Percentiles rank a stretch among this genome's conserved stretches.
Conservation (phyloP, 2,113 vertebrate genomes). For the Oxyruncus cristatus region DNA sequence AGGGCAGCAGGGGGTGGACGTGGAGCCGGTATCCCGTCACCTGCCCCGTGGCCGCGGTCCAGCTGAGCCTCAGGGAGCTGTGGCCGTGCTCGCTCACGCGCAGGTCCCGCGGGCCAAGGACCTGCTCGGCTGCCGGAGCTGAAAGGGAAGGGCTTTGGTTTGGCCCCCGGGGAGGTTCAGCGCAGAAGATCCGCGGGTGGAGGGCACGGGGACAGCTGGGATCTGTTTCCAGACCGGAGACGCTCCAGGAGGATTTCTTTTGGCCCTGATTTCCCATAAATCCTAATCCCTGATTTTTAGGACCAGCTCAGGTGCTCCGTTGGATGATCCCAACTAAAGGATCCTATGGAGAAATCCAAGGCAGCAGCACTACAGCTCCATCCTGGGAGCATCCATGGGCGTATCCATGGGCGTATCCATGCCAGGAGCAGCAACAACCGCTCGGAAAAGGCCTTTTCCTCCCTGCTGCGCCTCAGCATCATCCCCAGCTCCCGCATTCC, state of each 20-base stretch:
- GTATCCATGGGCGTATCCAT: neutral
- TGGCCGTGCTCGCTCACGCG: slow-evolving; percentile 76
- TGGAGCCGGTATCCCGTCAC: slow-evolving; percentile 77
- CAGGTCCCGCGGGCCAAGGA: slow-evolving; percentile 78
- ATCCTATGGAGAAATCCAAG: too few species aligned
- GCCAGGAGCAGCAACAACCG: too few species aligned
- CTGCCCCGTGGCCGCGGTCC: slow-evolving; percentile 82
- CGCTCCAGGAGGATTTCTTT: neutral
- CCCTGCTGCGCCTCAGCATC: too few species aligned
- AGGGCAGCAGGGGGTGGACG: slow-evolving; percentile 67
- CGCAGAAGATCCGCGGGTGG: too few species aligned
- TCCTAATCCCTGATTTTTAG: too few species aligned
- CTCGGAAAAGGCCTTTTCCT: too few species aligned
- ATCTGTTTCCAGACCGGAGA: neutral
- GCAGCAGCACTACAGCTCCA: too few species aligned
- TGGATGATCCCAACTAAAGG: too few species aligned
- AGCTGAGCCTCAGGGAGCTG: slow-evolving; percentile 81
- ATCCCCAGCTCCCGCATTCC: too few species aligned
- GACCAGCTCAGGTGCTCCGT: too few species aligned
- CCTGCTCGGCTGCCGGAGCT: slow-evolving; percentile 64
- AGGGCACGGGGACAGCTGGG: neutral
- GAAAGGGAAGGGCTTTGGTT: neutral
- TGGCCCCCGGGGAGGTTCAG: neutral
- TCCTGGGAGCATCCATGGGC: too few species aligned
- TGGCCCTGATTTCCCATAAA: neutral